Conservation (phyloP, 2,113 vertebrate genomes). For the Coreoperca whiteheadi region DNA sequence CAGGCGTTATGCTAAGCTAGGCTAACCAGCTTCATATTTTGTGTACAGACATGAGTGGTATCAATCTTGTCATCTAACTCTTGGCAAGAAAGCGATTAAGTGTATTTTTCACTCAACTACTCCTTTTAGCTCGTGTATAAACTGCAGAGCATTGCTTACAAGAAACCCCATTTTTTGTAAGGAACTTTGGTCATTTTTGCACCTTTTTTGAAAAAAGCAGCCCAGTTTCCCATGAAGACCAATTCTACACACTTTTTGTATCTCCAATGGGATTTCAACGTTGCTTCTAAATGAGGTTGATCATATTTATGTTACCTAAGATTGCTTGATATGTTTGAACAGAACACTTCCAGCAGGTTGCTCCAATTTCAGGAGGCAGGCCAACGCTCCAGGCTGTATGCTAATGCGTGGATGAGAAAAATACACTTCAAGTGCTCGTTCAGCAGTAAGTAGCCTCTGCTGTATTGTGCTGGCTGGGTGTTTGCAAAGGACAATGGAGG, state of each 20-base stretch:
- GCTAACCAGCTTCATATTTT: background rate
- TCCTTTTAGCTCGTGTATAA: too few species aligned
- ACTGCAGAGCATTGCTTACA: too few species aligned
- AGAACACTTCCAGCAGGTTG: slow-evolving; percentile 24
- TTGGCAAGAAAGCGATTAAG: too few species aligned
- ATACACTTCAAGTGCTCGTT: background rate
- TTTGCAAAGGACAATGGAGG: slow-evolving; percentile 25
- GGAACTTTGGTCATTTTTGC: background rate
- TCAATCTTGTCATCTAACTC: background rate
- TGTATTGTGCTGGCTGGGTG: background rate
- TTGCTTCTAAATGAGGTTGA: background rate
- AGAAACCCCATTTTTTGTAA: too few species aligned
- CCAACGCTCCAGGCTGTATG: slow-evolving; percentile 54
- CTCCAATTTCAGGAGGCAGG: slow-evolving; percentile 23
- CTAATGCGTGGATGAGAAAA: slow-evolving; percentile 8
- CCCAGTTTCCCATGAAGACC: background rate
- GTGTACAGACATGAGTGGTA: background rate
- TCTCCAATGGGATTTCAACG: background rate
- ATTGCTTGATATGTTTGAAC: slow-evolving; percentile 32
- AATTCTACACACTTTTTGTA: background rate
- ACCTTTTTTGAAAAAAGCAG: too few species aligned
- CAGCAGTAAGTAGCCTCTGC: background rate
- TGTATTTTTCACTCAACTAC: too few species aligned
- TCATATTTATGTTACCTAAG: background rate
- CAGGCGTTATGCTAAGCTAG: background rate